Base-by-base conservation (phyloP, 2,888 invertebrate species). In the Sesia bembeciformis region DNA sequence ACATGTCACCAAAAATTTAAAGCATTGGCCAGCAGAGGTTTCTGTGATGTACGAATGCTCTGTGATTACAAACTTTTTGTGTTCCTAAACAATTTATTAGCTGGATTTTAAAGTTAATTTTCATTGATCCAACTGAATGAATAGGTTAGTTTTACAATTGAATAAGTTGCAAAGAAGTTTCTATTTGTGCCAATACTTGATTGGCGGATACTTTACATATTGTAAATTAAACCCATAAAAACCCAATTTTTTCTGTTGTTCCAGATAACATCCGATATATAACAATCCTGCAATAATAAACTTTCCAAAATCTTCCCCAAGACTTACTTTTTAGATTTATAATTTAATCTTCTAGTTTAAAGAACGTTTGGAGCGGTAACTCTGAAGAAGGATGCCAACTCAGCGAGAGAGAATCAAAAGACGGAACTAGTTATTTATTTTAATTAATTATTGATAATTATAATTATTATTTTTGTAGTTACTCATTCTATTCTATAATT, bases 221-320 rank as follows among this genome's bases (percentile, higher is more conserved):
- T 23, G 23, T 23, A 23, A 23, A 23, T 42, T 42, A 42, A 3
- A 42, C 1, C 5, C 42, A 2, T 42, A 6, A 42, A 49, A 7
- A 53, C 39, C n/a, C 23, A 23, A 23, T 23, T 52, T 62, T 63
- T 67, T 57, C 53, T 58, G 8, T 84, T 82, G 80, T 89, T 89
- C 61, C 88, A 89, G 88, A 85, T 85, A 85, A 80, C 78, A 81
- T 78, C 76, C 68, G 67, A 67, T 23, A 67, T 72, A 69, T 62
- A 70, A 72, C 62, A 63, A 63, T 64, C 61, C 76, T 76, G 78
- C 78, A 84, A 77, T 75, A 80, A 56, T 23, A 4, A 71, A 82
- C 75, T 85, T 89, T 88, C 86, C 86, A 84, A 87, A 84, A 84
- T 83, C 84, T 79, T 78, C 78, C 84, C 78, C 65, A 88, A 88